Evolutionary conservation across 2,113 vertebrate genomes (phyloP), one percentile per base, ranked within the genome.

Genomic region (Ranitomeya imitator): DNA sequence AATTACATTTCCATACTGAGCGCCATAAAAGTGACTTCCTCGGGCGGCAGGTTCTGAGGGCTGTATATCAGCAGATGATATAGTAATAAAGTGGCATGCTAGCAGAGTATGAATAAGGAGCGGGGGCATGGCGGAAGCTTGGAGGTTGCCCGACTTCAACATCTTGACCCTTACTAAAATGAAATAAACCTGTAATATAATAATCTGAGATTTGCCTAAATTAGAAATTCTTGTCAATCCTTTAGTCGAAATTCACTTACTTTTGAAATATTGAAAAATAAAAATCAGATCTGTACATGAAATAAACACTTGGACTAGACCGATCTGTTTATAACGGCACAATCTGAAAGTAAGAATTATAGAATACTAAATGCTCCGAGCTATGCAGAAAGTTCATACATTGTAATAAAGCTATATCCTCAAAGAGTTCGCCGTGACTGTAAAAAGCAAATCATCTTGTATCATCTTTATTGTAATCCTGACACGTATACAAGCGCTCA

Each of bases 1-100:
- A 93, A 93, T 93, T 93, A 93, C 92, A 93, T 93, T 93, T 93
- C 93, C 93, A 93, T 93, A 89, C 81, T 55, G 74, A 92, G 92
- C 91, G 89, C 90, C 16, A 89, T 87, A 88, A 91, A 89, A 91
- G 90, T 88, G 90, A 91, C 90, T 90, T 89, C 89, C 37, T 90
- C 1, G 78, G 52, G 60, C 89, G 67, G 83, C 89, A 90, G 89
- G 55, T 92, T 90, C 91, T 92, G 91, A 91, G 90, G 90, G 90
- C 90, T 93, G 92, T 93, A 93, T 92, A 91, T 92, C 91, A 85
- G 88, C 92, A 92, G 92, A 93, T 92, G 92, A 92, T 92, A 92
- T 92, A 91, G 92, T 91, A 93, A 93, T 92, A 93, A 92, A 93
- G 90, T 77, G 91, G 79, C 90, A 91, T 26, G 88, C 87, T 85